Conservation (phyloP, 30 jellyfish, hydroid and myxozoan genomes). For the Mastigias papua region DNA sequence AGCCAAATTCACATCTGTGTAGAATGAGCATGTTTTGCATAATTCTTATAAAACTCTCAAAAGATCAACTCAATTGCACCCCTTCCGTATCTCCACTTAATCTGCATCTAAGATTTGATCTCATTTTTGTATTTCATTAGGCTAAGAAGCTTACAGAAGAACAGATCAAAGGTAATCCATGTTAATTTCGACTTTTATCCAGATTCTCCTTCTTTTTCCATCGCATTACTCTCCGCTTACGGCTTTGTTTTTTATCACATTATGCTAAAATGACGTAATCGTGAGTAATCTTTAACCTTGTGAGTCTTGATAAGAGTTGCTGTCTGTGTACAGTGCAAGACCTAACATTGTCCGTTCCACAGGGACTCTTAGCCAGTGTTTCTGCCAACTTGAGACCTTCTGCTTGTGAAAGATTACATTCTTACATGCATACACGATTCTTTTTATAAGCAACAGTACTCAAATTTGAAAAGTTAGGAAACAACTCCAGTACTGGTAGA, state of each 20-base stretch:
- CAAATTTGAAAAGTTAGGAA: not conserved
- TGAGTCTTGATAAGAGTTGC: no score
- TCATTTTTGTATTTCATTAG: not conserved
- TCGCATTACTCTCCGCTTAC: not conserved
- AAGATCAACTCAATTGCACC: not conserved
- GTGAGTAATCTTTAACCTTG: not conserved
- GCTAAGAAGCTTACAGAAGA: constrained; percentile 74
- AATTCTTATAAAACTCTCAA: not conserved
- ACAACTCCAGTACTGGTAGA: not conserved
- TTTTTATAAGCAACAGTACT: not conserved
- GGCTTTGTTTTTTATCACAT: not conserved
- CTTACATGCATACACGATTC: no score
- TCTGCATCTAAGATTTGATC: not conserved
- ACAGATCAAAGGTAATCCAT: constrained; percentile 58
- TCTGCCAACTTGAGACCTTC: no score
- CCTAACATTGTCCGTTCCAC: no score
- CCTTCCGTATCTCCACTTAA: not conserved
- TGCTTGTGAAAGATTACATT: no score
- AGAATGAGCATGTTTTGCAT: not conserved
- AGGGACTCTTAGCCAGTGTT: no score
- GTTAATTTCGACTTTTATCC: not conserved
- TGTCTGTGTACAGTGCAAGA: no score
- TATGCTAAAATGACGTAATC: not conserved
- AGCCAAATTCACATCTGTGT: not conserved
- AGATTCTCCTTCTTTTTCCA: not conserved